Base-by-base conservation (phyloP, 2,113 vertebrate species). In the Nicator chloris region DNA sequence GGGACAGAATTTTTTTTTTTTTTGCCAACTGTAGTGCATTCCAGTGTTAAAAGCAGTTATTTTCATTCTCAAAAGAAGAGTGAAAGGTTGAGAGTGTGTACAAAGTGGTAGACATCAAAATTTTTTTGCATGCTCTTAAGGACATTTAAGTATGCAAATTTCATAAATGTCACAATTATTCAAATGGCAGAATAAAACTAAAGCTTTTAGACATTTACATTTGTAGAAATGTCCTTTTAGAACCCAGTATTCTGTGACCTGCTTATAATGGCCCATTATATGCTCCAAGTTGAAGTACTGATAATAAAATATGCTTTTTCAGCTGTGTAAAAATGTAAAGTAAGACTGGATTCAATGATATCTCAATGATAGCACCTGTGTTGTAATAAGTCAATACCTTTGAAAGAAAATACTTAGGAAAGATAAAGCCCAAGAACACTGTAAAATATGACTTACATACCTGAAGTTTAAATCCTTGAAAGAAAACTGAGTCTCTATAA, bases 391-490 rank as follows among this genome's bases (percentile, higher is more conserved):
- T 31, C 35, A 64, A 60, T 39, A 45, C 1, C 5, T 54, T 42
- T 64, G 27, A 50, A 65, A 81, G 18, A 81, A 94, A 90, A 68
- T 54, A 9, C 15, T 57, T 63, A 8, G 35, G 14, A 61, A 80
- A 72, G 27, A 53, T 44, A 49, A 92, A 81, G 7, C 16, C 42
- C 22, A 28, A 42, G 47, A 77, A 91, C 64, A 42, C 21, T 37
- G 20, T 22, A 17, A 80, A 66, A 86, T n/a, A 15, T 2, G 4
- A 7, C 27, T 86, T 84, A 88, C 57, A 3, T 97, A 99, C 99
- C 99, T 99, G 98, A 99, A 99, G 61, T 99, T 97, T 88, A 99
- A 98, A 80, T 99, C 99, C 97, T 99, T 99, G 90, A 99, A 98
- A 80, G 98, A 98, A 97, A 99, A 99, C 65, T 98, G 98, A 37